Evolutionary conservation across 2,797 vertebrate genomes (phyloP).

Genomic region (Cossypha caffra): DNA sequence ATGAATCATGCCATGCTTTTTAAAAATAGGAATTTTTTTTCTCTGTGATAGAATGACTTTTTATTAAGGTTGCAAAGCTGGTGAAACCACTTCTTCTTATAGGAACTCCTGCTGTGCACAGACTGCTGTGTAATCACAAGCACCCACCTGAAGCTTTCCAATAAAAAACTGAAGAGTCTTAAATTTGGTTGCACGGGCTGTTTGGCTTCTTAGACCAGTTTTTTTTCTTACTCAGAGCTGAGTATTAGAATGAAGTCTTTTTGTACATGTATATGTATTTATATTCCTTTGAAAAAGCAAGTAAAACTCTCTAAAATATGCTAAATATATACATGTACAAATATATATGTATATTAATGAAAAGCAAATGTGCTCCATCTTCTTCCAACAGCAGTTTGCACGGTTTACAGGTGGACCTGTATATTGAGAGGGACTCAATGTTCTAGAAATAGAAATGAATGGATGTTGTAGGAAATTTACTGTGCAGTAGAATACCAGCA

Average conservation of each 20-base stretch:
- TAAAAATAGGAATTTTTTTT: background rate
- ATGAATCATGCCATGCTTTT: background rate
- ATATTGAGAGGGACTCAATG: background rate
- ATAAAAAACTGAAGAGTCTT: background rate
- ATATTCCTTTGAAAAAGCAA: background rate
- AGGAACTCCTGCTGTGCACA: background rate
- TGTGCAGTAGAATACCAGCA: background rate
- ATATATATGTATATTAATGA: background rate
- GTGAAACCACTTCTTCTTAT: slow-evolving; percentile 39
- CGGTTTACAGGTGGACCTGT: background rate
- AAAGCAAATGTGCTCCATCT: background rate
- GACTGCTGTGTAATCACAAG: background rate
- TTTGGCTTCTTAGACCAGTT: slow-evolving; percentile 12
- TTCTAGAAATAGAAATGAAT: background rate
- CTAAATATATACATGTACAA: background rate
- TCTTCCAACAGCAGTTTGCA: background rate
- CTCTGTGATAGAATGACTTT: background rate
- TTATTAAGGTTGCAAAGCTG: slow-evolving; percentile 31
- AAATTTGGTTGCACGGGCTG: slow-evolving; percentile 17
- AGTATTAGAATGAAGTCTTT: background rate
- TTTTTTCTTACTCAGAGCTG: background rate
- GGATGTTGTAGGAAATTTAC: background rate
- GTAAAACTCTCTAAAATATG: background rate
- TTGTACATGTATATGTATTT: background rate
- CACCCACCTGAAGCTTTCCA: background rate